These are phyloP conservation scores for Astropecten irregularis DNA, from an alignment of 53 echinoderm and acorn worm genomes.

Conservation along the genomic window DNA sequence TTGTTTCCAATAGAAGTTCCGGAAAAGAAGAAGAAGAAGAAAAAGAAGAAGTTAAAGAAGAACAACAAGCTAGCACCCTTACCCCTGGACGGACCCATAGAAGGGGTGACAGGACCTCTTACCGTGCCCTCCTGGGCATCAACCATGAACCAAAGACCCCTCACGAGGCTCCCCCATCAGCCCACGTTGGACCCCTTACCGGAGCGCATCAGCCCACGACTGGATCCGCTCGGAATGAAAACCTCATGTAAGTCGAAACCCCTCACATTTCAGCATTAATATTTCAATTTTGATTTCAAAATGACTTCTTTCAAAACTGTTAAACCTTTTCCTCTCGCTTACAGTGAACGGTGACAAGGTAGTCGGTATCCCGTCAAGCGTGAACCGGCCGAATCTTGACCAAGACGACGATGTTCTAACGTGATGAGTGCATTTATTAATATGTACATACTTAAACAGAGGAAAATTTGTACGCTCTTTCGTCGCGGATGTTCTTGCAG, in stretches of 20 bases:
- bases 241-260: background rate
- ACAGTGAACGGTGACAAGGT: constrained; percentile 30
- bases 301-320: background rate
- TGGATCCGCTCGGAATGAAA: constrained; percentile 33
- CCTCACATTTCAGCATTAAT: background rate
- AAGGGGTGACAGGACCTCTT: constrained; percentile 52
- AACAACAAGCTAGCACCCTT: constrained; percentile 86
- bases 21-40: constrained; percentile 89
- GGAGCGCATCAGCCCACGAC: constrained; percentile 68
- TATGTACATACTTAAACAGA: no score
- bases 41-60: constrained; percentile 88
- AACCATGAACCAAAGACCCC: constrained; percentile 65
- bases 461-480: no score
- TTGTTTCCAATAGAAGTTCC: background rate
- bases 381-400: constrained; percentile 83
- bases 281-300: background rate
- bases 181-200: constrained; percentile 82
- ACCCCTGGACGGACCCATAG: constrained; percentile 71
- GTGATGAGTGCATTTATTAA: constrained; percentile 33
- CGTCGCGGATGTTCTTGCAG: no score
- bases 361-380: constrained; percentile 44
- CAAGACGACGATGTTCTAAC: constrained; percentile 87
- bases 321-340: background rate
- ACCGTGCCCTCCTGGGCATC: constrained; percentile 85
- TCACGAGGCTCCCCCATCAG: constrained; percentile 71